A percentile compares a stretch with the other conserved stretches of the same genome.
Evolutionary conservation across 1,140 invertebrate genomes (phyloP).

Genomic region (Drosophila micromelanica): DNA sequence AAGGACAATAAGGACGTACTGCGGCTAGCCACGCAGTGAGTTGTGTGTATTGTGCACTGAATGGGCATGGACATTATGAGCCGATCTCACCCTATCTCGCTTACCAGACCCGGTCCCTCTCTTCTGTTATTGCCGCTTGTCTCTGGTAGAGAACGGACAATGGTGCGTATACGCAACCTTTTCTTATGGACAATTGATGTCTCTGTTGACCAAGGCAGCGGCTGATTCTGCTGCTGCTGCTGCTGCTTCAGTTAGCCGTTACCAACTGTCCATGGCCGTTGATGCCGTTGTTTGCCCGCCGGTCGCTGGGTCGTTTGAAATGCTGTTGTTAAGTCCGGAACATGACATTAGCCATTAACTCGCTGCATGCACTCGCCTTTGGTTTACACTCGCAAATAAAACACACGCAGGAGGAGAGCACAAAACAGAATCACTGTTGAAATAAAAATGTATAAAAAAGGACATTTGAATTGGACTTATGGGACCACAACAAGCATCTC

Average conservation of each 20-base stretch:
- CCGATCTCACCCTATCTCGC: slow-evolving; percentile 36
- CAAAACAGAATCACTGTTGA: slow-evolving; percentile 77
- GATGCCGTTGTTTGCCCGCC: slow-evolving; percentile 60
- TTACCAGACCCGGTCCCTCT: background rate
- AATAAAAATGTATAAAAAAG: slow-evolving; percentile 83
- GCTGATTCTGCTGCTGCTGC: slow-evolving; percentile 51
- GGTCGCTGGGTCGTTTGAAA: slow-evolving; percentile 67
- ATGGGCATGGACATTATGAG: slow-evolving; percentile 54
- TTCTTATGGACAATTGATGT: slow-evolving; percentile 83
- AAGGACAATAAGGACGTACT: slow-evolving; percentile 38
- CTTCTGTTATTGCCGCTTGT: background rate
- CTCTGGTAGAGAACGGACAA: slow-evolving; percentile 24
- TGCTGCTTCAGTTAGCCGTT: slow-evolving; percentile 42
- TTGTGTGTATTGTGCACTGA: slow-evolving; percentile 46
- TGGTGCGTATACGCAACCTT: slow-evolving; percentile 80
- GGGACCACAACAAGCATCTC: slow-evolving; percentile 74
- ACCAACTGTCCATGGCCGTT: slow-evolving; percentile 21
- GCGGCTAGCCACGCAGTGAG: slow-evolving; percentile 38
- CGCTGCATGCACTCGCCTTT: slow-evolving; percentile 78
- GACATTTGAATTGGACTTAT: slow-evolving; percentile 83
- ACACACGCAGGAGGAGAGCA: slow-evolving; percentile 64
- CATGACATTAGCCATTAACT: slow-evolving; percentile 83
- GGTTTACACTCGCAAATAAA: slow-evolving; percentile 82
- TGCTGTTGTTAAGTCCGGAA: slow-evolving; percentile 82
- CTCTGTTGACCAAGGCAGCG: slow-evolving; percentile 41